Percentiles rank a stretch among this genome's conserved stretches.
Conservation (phyloP, 2,888 invertebrate species). For the Branchipolynoe longqiensis region DNA sequence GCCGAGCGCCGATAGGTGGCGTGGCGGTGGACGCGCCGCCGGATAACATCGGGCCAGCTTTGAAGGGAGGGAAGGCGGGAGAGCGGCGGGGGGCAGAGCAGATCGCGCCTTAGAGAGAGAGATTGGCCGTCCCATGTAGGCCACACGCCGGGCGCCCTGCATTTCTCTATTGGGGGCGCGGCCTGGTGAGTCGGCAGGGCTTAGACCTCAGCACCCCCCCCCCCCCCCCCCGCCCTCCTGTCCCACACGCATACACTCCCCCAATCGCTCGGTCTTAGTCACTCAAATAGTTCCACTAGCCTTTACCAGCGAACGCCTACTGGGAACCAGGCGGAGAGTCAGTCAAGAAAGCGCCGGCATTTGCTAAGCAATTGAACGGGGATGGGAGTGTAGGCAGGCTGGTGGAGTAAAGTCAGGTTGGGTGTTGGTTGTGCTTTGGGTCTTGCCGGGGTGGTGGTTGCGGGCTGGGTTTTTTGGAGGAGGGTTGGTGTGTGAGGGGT, state of each 20-base stretch:
- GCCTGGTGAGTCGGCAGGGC: too few relatives aligned
- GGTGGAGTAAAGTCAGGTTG: neutral
- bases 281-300: too few relatives aligned
- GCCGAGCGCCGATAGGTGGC: conserved; percentile 21
- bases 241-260: too few relatives aligned
- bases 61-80: neutral
- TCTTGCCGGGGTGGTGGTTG: too few relatives aligned
- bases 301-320: neutral
- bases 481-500: too few relatives aligned
- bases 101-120: conserved; percentile 16
- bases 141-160: too few relatives aligned
- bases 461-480: too few relatives aligned
- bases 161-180: too few relatives aligned
- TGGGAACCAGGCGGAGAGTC: neutral
- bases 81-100: neutral
- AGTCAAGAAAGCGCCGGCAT: neutral
- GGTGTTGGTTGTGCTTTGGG: neutral
- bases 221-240: too few relatives aligned
- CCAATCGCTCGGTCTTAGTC: too few relatives aligned
- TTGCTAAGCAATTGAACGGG: neutral
- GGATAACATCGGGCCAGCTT: conserved; percentile 34
- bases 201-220: too few relatives aligned
- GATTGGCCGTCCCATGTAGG: neutral
- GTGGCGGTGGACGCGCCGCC: neutral
- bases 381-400: neutral